Conservation (phyloP, 2,113 vertebrate species). For the Perca flavescens region DNA sequence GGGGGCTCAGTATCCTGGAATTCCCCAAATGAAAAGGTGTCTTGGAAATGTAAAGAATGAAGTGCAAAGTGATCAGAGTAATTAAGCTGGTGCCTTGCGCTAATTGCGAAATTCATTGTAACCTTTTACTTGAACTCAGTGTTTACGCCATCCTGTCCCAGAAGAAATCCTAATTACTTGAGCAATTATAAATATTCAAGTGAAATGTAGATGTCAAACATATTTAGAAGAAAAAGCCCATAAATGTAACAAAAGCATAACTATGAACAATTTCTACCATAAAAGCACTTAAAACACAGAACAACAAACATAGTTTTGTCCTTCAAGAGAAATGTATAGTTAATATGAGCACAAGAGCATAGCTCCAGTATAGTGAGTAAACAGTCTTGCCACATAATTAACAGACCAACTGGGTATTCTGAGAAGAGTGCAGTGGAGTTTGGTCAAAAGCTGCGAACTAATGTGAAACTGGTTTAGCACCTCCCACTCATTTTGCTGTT, state of each 20-base stretch:
- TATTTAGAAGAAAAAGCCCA: neutral
- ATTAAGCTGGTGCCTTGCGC: conserved; percentile 16
- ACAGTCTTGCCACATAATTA: neutral
- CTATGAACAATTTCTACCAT: neutral
- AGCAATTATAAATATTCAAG: conserved; percentile 36
- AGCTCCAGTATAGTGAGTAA: conserved; percentile 2
- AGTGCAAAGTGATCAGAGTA: neutral
- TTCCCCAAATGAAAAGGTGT: neutral
- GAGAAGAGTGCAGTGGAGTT: conserved; percentile 4
- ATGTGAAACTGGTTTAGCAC: conserved; percentile 35
- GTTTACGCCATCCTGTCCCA: conserved; percentile 24
- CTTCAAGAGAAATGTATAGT: conserved; percentile 29
- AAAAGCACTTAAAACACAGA: neutral
- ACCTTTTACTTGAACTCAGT: conserved; percentile 25
- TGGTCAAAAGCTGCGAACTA: conserved; percentile 19
- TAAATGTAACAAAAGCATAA: neutral
- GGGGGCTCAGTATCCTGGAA: neutral
- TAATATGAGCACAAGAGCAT: conserved; percentile 9
- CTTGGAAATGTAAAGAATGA: neutral
- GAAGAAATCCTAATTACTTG: conserved; percentile 6
- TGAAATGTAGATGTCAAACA: conserved; percentile 1
- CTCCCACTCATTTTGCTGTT: conserved; percentile 45
- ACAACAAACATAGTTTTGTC: neutral
- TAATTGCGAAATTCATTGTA: neutral
- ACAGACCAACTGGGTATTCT: neutral